A percentile compares a stretch with the other conserved stretches of the same genome.
Conservation (phyloP, 2,113 vertebrate genomes). For the Gambusia holbrooki region DNA sequence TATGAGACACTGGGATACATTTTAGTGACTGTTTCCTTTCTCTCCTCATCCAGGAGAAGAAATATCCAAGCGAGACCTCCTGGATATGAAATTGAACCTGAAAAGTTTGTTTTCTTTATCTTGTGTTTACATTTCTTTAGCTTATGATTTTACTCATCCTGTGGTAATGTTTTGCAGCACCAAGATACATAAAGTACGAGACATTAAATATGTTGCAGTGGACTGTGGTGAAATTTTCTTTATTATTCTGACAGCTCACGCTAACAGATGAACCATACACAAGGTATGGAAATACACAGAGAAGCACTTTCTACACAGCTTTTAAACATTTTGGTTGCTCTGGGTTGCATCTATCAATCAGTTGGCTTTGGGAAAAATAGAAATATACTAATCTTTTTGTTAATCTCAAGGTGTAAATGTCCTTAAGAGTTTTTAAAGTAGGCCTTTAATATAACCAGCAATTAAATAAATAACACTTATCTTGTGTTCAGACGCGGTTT, state of each 20-base stretch:
- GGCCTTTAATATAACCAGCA: no score
- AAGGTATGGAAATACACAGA: neutral
- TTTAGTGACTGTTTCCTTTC: slow-evolving; percentile 11
- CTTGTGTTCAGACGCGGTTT: no score
- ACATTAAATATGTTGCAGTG: neutral
- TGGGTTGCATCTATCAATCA: no score
- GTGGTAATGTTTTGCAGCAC: slow-evolving; percentile 8
- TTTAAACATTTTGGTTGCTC: neutral
- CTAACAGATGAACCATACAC: neutral
- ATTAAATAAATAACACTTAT: no score
- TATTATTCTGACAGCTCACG: neutral
- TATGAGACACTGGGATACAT: slow-evolving; percentile 9
- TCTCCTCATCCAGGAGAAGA: neutral
- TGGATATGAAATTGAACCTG: slow-evolving; percentile 4
- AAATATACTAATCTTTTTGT: no score
- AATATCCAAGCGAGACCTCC: neutral
- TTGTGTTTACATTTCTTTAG: neutral
- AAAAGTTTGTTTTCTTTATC: neutral
- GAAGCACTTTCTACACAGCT: neutral
- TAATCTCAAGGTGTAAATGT: no score
- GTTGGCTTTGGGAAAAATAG: no score
- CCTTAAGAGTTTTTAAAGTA: no score
- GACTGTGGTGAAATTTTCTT: neutral
- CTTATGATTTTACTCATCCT: slow-evolving; percentile 10
- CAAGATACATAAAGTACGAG: neutral